A percentile compares a stretch with the other conserved stretches of the same genome.
Conservation (phyloP, 2,888 invertebrate genomes). For the Melanostoma mellinum region DNA sequence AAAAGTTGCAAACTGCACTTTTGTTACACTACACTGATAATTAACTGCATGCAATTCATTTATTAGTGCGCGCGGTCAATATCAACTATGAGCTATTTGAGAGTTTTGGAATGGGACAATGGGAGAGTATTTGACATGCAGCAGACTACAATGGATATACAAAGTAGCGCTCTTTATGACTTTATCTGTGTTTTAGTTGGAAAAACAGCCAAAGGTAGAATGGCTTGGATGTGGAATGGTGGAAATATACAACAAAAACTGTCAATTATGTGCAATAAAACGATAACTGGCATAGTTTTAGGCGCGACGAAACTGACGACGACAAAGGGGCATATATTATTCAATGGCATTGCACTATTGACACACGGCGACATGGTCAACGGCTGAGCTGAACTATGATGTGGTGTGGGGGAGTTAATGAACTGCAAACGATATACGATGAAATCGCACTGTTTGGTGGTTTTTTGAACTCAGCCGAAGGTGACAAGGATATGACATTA, state of each 20-base stretch:
- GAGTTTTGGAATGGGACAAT: background rate
- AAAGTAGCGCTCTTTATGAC: slow-evolving; percentile 60
- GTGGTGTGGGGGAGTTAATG: slow-evolving; percentile 55
- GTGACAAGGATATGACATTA: slow-evolving; percentile 66
- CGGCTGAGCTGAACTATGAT: background rate
- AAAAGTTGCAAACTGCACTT: slow-evolving; percentile 63
- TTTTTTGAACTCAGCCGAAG: slow-evolving; percentile 29
- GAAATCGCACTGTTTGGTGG: slow-evolving; percentile 45
- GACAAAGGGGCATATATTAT: slow-evolving; percentile 63
- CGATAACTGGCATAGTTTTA: slow-evolving; percentile 67
- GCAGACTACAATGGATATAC: slow-evolving; percentile 66
- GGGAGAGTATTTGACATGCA: slow-evolving; percentile 51
- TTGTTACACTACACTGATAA: slow-evolving; percentile 65
- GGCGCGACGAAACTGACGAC: slow-evolving; percentile 65
- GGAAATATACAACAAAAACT: slow-evolving; percentile 49
- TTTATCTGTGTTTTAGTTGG: slow-evolving; percentile 58
- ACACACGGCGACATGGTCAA: slow-evolving; percentile 26
- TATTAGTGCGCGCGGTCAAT: slow-evolving; percentile 57
- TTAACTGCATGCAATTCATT: slow-evolving; percentile 72
- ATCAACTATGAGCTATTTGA: background rate
- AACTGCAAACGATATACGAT: slow-evolving; percentile 72
- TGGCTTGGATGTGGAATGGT: background rate
- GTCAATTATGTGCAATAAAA: slow-evolving; percentile 72
- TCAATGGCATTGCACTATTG: slow-evolving; percentile 68
- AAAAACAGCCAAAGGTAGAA: slow-evolving; percentile 11